phyloP scores from a whole-genome alignment of 35 echinoderm and acorn worm species.

The Antedon bifida region DNA sequence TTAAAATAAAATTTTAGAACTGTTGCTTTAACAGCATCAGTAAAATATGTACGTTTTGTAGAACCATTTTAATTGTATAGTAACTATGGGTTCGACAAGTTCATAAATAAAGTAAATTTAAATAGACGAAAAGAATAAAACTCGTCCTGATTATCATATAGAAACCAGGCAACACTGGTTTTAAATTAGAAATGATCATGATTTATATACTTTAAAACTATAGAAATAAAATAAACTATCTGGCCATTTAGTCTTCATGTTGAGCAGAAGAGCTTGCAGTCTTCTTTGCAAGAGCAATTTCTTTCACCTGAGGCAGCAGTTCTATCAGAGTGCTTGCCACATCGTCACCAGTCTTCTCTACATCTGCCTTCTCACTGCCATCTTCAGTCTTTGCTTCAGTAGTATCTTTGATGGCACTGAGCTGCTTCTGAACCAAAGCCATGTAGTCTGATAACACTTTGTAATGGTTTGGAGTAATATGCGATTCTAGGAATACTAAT shows the following conservation, averaged over 20 bases:
- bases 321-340: conserved; percentile 28
- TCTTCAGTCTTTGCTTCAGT: not conserved
- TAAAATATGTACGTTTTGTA: no score
- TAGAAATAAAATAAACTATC: no score
- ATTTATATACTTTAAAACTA: no score
- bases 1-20: no score
- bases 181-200: no score
- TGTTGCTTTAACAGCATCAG: no score
- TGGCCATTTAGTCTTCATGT: not conserved
- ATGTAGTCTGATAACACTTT: conserved; percentile 46
- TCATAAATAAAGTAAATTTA: no score
- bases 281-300: conserved; percentile 77
- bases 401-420: conserved; percentile 38
- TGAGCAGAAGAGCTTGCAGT: conserved; percentile 3
- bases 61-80: no score
- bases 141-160: no score
- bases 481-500: conserved; percentile 36
- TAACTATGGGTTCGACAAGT: no score
- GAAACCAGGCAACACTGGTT: no score
- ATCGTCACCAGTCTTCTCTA: not conserved
- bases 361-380: conserved; percentile 9
- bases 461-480: conserved; percentile 41
- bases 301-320: conserved; percentile 53
- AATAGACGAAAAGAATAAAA: no score
- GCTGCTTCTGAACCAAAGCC: conserved; percentile 66